These are phyloP conservation scores for Phlogophora meticulosa DNA, from an alignment of 2,888 invertebrate species.

Conservation along the genomic window DNA sequence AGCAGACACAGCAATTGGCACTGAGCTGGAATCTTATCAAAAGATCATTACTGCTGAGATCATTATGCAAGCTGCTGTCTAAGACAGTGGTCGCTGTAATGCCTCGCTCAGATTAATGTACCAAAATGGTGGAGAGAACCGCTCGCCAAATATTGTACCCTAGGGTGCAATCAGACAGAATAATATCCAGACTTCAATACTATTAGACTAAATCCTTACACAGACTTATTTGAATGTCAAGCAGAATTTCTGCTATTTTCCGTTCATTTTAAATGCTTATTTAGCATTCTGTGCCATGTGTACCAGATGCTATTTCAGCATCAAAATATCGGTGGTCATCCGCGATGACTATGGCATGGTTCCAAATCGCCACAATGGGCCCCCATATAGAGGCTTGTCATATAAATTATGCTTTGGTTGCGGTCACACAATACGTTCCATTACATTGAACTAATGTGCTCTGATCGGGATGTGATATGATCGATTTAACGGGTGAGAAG, in stretches of 20 bases:
- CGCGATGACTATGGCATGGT: conserved; percentile 79
- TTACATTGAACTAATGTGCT: conserved; percentile 78
- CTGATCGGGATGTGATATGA: conserved; percentile 58
- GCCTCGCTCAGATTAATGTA: conserved; percentile 66
- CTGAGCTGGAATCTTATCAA: conserved; percentile 62
- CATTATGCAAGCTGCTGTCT: conserved; percentile 70
- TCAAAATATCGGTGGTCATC: conserved; percentile 68
- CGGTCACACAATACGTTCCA: conserved; percentile 79
- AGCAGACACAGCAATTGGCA: conserved; percentile 58
- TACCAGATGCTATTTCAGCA: conserved; percentile 66
- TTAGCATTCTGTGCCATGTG: conserved; percentile 42
- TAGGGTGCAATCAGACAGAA: conserved; percentile 51
- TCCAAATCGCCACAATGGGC: conserved; percentile 81
- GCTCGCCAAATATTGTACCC: conserved; percentile 59
- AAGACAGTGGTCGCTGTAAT: conserved; percentile 59
- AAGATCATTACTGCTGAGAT: conserved; percentile 55
- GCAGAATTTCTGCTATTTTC: conserved; percentile 20
- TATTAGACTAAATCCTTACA: conserved; percentile 40
- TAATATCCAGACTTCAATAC: conserved; percentile 41
- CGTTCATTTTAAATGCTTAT: conserved; percentile 33
- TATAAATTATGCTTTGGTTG: conserved; percentile 80
- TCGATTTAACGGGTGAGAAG: conserved; percentile 56
- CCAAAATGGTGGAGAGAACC: conserved; percentile 49
- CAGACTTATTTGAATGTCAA: conserved; percentile 25
- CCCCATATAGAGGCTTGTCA: conserved; percentile 74